Base-by-base conservation (phyloP, 2,888 invertebrate species). In the Tanytarsus gracilentus region DNA sequence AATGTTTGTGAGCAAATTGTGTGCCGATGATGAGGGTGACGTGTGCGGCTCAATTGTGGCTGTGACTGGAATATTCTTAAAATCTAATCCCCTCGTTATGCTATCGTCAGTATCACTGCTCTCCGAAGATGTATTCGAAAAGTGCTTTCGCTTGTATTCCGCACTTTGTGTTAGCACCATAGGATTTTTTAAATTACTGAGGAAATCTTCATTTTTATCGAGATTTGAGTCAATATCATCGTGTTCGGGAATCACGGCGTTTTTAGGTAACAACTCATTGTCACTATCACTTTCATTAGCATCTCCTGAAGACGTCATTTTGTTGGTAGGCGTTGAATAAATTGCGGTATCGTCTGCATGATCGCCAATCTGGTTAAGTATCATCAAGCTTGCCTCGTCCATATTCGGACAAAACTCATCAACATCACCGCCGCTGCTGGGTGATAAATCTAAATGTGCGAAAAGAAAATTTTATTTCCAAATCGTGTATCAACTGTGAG, bases 1-100 rank as follows among this genome's bases (percentile, higher is more conserved):
- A 29, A 58, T 21, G 29, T 58, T 48, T 1, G 29, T 23, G 6
- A 58, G 58, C 27, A 58, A 16, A 30, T 23, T 48, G 18, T 33
- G 11, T n/a, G 44, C 5, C 18, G 55, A 21, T 23, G 60, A 60
- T 29, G 58, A 30, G 18, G 52, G 21, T 8, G 52, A 30, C n/a
- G 52, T 21, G 52, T 48, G 50, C 16, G 60, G 48, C 18, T 50
- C 60, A 7, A 60, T 50, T 23, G 50, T 50, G 8, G 36, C 50
- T n/a, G 50, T 60, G 6, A 60, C 60, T 23, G 60, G 49, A 33
- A 58, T 58, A 40, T 58, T 58, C 21, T 50, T 60, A 36, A 60
- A 60, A 40, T 60, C 60, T 48, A 60, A 60, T 26, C 60, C 60
- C 14, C 36, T 14, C 6, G 60, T 60, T 5, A 60, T 60, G 16